These are phyloP conservation scores for Marisa cornuarietis DNA, from an alignment of 1,140 invertebrate genomes.

Conservation along the genomic window DNA sequence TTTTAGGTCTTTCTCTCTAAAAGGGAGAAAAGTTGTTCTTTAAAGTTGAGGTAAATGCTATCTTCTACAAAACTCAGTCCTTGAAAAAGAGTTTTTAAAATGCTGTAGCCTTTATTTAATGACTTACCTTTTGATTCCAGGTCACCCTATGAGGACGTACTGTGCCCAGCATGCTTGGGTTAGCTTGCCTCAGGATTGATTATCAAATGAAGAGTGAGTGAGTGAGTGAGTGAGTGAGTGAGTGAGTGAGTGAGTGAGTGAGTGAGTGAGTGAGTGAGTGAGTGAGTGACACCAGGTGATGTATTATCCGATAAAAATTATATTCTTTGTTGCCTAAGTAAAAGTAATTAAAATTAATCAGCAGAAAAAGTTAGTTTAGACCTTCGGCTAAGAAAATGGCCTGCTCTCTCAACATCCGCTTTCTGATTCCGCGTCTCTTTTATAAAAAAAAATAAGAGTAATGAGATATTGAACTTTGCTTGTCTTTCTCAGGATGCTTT, in stretches of 20 bases:
- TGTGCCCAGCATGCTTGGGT: neutral
- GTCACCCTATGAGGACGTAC: neutral
- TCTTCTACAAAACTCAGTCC: too few species aligned
- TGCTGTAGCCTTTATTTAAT: too few species aligned
- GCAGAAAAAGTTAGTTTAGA: neutral
- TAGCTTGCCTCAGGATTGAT: neutral
- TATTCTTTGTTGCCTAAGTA: too few species aligned
- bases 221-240: neutral
- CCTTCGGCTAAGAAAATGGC: neutral
- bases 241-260: neutral
- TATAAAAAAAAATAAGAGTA: neutral
- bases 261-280: neutral
- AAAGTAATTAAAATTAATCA: too few species aligned
- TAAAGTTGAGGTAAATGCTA: too few species aligned
- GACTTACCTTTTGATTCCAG: too few species aligned
- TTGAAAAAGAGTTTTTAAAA: too few species aligned
- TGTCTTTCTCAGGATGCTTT: too few species aligned
- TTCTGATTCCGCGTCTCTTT: too few species aligned
- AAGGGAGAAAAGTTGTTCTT: too few species aligned
- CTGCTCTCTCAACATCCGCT: neutral
- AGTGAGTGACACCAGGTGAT: neutral
- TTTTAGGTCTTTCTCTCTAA: too few species aligned
- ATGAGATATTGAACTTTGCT: neutral
- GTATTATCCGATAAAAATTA: neutral
- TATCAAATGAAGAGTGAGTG: neutral